phyloP scores from a whole-genome alignment of 2,888 invertebrate genomes.

The Muschampia plurimacula region DNA sequence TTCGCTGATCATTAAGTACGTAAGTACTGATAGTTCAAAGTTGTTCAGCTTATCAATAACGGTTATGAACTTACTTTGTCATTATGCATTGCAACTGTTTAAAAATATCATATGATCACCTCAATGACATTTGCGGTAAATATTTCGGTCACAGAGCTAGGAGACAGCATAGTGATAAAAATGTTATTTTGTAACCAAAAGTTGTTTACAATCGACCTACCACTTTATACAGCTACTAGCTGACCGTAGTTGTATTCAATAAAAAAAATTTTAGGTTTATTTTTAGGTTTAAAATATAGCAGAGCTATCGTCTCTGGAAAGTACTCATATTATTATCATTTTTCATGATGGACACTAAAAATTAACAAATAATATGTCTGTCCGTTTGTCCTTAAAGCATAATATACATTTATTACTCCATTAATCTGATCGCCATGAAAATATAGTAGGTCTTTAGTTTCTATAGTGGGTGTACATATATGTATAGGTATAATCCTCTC shows the following conservation, averaged over 20 bases:
- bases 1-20: too few relatives aligned
- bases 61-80: background rate
- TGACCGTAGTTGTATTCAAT: background rate
- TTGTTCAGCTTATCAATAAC: background rate
- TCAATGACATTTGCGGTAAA: slow-evolving; percentile 4
- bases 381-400: too few relatives aligned
- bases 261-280: background rate
- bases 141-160: background rate
- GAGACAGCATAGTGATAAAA: background rate
- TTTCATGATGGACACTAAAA: too few relatives aligned
- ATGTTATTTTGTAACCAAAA: background rate
- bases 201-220: background rate
- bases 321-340: too few relatives aligned
- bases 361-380: too few relatives aligned
- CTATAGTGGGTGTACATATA: too few relatives aligned
- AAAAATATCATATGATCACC: background rate
- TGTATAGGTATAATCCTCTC: too few relatives aligned
- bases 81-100: background rate
- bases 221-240: background rate
- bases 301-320: too few relatives aligned
- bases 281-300: background rate
- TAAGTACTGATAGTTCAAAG: too few relatives aligned
- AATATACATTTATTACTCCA: too few relatives aligned
- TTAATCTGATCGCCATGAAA: too few relatives aligned
- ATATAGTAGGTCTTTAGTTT: too few relatives aligned